These are phyloP conservation scores for Drosophila prolongata DNA, from an alignment of 2,888 invertebrate genomes.

Conservation along the genomic window DNA sequence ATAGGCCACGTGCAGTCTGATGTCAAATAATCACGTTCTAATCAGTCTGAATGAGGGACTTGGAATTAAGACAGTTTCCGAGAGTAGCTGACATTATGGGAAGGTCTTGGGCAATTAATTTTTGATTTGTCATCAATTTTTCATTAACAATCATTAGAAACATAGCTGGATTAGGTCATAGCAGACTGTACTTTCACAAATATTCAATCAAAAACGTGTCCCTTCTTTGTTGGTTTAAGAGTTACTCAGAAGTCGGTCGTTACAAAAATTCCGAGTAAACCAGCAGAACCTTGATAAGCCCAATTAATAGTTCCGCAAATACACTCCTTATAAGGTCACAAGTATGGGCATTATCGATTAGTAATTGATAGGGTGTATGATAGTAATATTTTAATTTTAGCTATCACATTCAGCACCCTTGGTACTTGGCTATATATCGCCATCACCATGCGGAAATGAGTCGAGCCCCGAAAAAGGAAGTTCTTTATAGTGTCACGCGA, in stretches of 20 bases:
- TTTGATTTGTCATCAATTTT: no score
- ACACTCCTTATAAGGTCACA: constrained; percentile 18
- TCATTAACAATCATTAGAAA: no score
- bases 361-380: constrained; percentile 8
- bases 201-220: background rate
- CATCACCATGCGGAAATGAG: constrained; percentile 61
- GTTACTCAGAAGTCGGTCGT: background rate
- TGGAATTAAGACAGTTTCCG: background rate
- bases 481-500: constrained; percentile 24
- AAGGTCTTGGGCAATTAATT: no score
- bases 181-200: background rate
- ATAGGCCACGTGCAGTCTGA: constrained; percentile 13
- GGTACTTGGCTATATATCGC: constrained; percentile 5
- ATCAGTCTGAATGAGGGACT: constrained; percentile 7
- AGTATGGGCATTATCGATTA: constrained; percentile 2
- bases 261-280: background rate
- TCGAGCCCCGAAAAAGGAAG: constrained; percentile 61
- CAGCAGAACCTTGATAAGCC: constrained; percentile 4
- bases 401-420: constrained; percentile 12
- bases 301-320: constrained; percentile 6
- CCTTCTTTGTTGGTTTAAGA: background rate
- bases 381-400: constrained; percentile 14
- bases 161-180: no score
- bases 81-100: background rate
- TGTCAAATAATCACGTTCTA: constrained; percentile 22